phyloP scores from a whole-genome alignment of 2,888 invertebrate genomes.

The Hipparchia sbordonii region DNA sequence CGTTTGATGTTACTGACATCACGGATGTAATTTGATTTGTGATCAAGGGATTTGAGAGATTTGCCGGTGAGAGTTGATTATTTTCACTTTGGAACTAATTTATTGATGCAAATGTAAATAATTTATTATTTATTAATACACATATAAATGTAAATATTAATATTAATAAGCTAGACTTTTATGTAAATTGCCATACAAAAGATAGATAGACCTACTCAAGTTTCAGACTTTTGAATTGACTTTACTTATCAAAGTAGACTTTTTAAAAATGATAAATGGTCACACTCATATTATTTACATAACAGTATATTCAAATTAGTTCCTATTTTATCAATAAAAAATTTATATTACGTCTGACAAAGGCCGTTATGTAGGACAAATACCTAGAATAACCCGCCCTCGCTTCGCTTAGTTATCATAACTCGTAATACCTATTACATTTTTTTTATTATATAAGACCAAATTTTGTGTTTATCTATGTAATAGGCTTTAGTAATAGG shows the following conservation, averaged over 20 bases:
- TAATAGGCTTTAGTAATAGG: too few relatives aligned
- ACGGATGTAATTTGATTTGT: slow-evolving; percentile 64
- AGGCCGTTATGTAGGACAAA: too few relatives aligned
- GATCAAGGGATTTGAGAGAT: slow-evolving; percentile 52
- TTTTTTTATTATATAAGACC: too few relatives aligned
- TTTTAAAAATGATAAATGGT: too few relatives aligned
- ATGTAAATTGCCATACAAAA: neutral
- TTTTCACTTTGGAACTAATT: slow-evolving; percentile 32
- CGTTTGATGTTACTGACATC: slow-evolving; percentile 77
- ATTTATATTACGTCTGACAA: too few relatives aligned
- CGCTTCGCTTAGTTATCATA: too few relatives aligned
- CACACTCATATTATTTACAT: too few relatives aligned
- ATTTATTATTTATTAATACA: neutral
- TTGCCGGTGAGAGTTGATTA: slow-evolving; percentile 53
- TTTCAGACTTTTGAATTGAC: neutral
- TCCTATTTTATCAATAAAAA: too few relatives aligned
- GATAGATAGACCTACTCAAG: neutral
- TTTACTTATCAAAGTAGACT: neutral
- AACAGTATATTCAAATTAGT: too few relatives aligned
- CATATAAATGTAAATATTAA: neutral
- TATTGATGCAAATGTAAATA: neutral
- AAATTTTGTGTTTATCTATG: too few relatives aligned
- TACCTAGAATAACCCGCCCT: too few relatives aligned
- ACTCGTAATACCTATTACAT: too few relatives aligned
- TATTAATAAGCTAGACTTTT: neutral